A percentile compares a stretch with the other conserved stretches of the same genome.
Evolutionary conservation across 2,797 vertebrate genomes (phyloP).

Genomic region (Pelobates cultripes): DNA sequence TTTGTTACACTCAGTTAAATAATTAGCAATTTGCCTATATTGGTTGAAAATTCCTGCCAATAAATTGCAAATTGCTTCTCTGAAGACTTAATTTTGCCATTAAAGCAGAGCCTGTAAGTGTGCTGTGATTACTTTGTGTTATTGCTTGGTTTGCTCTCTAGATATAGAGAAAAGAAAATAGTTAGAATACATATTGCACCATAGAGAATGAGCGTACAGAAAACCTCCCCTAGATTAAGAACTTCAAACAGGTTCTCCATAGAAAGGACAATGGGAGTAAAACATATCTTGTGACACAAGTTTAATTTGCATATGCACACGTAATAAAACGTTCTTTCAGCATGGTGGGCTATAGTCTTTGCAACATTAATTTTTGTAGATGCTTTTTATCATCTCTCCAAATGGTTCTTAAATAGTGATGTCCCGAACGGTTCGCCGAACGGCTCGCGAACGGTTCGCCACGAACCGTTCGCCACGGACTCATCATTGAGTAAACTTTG

Average conservation of each 20-base stretch:
- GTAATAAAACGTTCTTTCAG: slow-evolving; percentile 48
- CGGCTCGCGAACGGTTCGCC: too few relatives aligned
- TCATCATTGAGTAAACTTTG: too few relatives aligned
- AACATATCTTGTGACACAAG: slow-evolving; percentile 23
- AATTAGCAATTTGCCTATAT: too few relatives aligned
- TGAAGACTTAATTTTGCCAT: slow-evolving; percentile 63
- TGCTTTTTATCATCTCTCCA: slow-evolving; percentile 9
- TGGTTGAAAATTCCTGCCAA: too few relatives aligned
- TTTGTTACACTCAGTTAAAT: too few relatives aligned
- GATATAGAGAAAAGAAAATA: slow-evolving; percentile 43
- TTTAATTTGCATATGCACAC: neutral
- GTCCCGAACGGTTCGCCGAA: too few relatives aligned
- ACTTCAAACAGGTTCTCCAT: slow-evolving; percentile 63
- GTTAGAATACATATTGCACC: too few relatives aligned
- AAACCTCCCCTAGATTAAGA: slow-evolving; percentile 28
- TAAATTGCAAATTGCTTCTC: slow-evolving; percentile 66
- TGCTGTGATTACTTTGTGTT: slow-evolving; percentile 44
- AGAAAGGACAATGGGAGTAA: slow-evolving; percentile 50
- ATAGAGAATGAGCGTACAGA: too few relatives aligned
- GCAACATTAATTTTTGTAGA: neutral
- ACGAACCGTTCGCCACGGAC: too few relatives aligned
- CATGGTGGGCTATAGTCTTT: slow-evolving; percentile 34
- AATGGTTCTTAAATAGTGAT: too few relatives aligned
- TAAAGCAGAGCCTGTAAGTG: slow-evolving; percentile 58
- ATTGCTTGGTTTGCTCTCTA: slow-evolving; percentile 61